A percentile compares a stretch with the other conserved stretches of the same genome.
Evolutionary conservation across 2,797 vertebrate species (phyloP).

Genomic region (Acanthopagrus latus): DNA sequence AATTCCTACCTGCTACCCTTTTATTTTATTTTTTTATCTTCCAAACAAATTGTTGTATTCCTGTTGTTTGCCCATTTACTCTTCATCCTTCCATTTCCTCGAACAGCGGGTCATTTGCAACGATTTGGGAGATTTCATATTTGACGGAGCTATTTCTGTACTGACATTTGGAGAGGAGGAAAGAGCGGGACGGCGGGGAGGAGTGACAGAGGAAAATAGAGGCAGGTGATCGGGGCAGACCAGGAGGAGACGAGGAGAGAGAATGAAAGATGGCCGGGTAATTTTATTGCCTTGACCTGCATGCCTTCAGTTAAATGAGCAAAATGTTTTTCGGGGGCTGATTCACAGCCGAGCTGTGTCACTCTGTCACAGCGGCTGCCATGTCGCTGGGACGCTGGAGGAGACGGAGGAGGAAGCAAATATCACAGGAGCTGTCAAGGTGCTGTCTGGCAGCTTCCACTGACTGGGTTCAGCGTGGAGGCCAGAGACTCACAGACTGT

Average conservation of each 20-base stretch:
- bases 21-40: neutral
- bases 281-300: slow-evolving; percentile 54
- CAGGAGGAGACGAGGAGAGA: slow-evolving; percentile 7
- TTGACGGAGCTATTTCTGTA: slow-evolving; percentile 22
- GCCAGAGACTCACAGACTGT: slow-evolving; percentile 37
- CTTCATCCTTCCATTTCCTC: slow-evolving; percentile 45
- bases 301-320: slow-evolving; percentile 46
- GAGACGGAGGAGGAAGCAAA: slow-evolving; percentile 45
- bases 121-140: slow-evolving; percentile 47
- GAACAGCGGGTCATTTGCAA: slow-evolving; percentile 29
- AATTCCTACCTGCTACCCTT: neutral
- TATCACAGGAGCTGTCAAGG: slow-evolving; percentile 48
- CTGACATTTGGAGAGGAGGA: slow-evolving; percentile 17
- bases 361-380: slow-evolving; percentile 14
- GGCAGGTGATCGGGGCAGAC: slow-evolving; percentile 24
- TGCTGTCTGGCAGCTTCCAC: slow-evolving; percentile 40
- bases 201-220: slow-evolving; percentile 20
- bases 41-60: neutral
- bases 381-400: slow-evolving; percentile 35
- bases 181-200: neutral
- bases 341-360: slow-evolving; percentile 36
- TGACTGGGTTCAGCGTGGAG: slow-evolving; percentile 42
- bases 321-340: slow-evolving; percentile 31
- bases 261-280: slow-evolving; percentile 45
- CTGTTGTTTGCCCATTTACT: slow-evolving; percentile 36